Base-by-base conservation (phyloP, 2,888 invertebrate species). In the Ophion slaviceki region DNA sequence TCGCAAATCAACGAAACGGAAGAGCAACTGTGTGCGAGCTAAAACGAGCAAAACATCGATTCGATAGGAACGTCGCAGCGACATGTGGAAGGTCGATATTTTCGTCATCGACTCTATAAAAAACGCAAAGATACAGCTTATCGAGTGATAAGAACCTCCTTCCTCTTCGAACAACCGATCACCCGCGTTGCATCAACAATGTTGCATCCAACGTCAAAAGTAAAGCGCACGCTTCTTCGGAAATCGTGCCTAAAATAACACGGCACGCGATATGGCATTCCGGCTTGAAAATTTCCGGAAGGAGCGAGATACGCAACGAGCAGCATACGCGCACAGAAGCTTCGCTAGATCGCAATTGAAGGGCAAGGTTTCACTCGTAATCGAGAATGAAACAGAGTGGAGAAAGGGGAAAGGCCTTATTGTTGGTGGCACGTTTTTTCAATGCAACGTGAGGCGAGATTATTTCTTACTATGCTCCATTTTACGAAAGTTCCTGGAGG, bases 401-500 rank as follows among this genome's bases (percentile, higher is more conserved):
- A 68, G 66, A 40, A 28, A 32, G 32, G 32, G 32, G 32, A 64
- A 59, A 57, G 24, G 28, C 20, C 57, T 14, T 11, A 7, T 10
- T 62, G 20, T 57, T 24, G 36, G 17, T 67, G 14, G 11, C 11
- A 47, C 47, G 10, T 47, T 10, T 77, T 72, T 78, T 47, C 47
- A 53, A 59, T 61, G 57, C 20, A 40, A 32, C 28, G 62, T 47
- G 76, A 72, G 68, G 74, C 74, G 70, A 61, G 70, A 66, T 75
- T 68, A 62, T 72, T 70, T 79, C 67, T 57, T 47, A 68, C 66
- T 70, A 87, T 78, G 70, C 66, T 66, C 84, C 86, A 76, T 89
- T 90, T 84, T 82, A 87, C 87, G 79, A 87, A 86, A 90, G 91
- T 88, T 89, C 87, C 87, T 82, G 32, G 81, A 81, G 62, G 84